Evolutionary conservation across 1,140 invertebrate species (phyloP), one percentile per base, ranked within the genome.

Genomic region (Thaumatotibia leucotreta): DNA sequence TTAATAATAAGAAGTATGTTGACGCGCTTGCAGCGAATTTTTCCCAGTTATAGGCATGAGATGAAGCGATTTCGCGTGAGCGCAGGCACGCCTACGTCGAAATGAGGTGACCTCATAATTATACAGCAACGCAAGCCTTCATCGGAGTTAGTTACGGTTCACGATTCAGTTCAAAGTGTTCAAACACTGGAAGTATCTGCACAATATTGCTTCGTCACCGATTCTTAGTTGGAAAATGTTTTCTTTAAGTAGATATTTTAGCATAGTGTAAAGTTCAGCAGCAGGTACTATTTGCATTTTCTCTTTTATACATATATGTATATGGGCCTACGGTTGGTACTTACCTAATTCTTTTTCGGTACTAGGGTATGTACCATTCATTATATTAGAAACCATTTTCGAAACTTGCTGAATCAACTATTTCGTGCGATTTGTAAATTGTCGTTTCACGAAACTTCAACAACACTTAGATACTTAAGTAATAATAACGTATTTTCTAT

Each of bases 101-200:
- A 58, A 58, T 58, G 52, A 58, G 52, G 52, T 58, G 52, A 58
- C 52, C 52, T 58, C 52, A 58, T 58, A 58, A 58, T 58, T 58
- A 27, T 58, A 58, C 20, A 27, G 52, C 52, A 58, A 58, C 24
- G 23, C 50, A 58, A 58, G 52, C 23, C 52, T 58, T 31, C 52
- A 31, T 29, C 52, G 52, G 39, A 58, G n/a, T 58, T 29, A 27
- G 52, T 58, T 58, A 27, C 23, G 52, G 23, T 58, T 58, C 23
- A 58, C 52, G 52, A 58, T 58, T 27, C 23, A 58, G 23, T 58
- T 24, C 50, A 45, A 45, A 45, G 39, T 45, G 39, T 45, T 45
- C 39, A 45, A 45, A 45, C 39, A 45, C 39, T 45, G 39, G 39
- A 45, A 45, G 39, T 45, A 45, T 45, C 39, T 45, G 17, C 17